Evolutionary conservation across 2,113 vertebrate species (phyloP), one percentile per base, ranked within the genome.

Genomic region (Pampusana beccarii): DNA sequence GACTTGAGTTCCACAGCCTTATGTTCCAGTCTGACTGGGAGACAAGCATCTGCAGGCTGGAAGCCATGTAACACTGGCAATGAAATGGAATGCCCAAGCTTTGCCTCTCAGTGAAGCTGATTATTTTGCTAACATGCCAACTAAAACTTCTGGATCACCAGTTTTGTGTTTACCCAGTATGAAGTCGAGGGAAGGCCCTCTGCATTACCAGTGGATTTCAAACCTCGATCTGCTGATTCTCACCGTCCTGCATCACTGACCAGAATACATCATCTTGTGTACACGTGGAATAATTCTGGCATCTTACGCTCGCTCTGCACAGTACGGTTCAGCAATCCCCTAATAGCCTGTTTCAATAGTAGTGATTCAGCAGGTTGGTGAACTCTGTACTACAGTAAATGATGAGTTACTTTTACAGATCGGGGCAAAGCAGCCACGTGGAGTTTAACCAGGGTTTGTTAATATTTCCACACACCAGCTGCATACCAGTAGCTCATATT

Each of bases 381-480:
- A 92, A 95, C 93, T 95, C 71, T 86, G 67, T 51, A 50, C 53
- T 64, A n/a, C 29, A 64, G 21, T 56, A 83, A 81, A 89, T 83
- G 42, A 58, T 50, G 31, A 89, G 34, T 92, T 11, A 83, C 69
- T 91, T 82, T 85, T 69, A 92, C 40, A 71, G 58, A 79, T 16
- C 25, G 18, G n/a, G 29, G 40, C 36, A 67, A 80, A 80, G 57
- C 51, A 89, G 64, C 56, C 53, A 75, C 74, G 21, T 80, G 34
- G 61, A 83, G 28, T 86, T 89, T 91, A 93, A 87, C 10, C 48
- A 70, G 38, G 3, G 19, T 31, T 66, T 74, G 42, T 71, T 88
- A 81, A 71, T 57, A 48, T 75, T 91, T 75, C 29, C 11, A 44
- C 29, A 28, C 25, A 26, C 24, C 44, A 66, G 31, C 38, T 87